Evolutionary conservation across 1,140 invertebrate genomes (phyloP), one percentile per base, ranked within the genome.

Genomic region (Drepana arcuata): DNA sequence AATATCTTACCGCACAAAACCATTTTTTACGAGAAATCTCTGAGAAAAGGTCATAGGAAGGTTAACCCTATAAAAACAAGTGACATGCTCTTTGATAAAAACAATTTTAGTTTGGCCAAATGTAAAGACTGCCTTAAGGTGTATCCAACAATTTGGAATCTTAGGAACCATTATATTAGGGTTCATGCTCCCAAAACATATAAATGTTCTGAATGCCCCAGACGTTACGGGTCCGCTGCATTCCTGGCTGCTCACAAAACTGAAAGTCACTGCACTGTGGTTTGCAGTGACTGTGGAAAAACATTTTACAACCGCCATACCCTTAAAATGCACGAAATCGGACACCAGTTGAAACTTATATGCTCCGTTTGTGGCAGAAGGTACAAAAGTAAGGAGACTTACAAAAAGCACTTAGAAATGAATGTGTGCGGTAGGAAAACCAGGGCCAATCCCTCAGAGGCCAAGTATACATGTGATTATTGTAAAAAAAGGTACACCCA

Each of bases 401-500:
- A 45, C 36, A 74, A 69, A 36, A 70, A 70, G 27, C 75, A 80
- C 35, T 65, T 65, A 16, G 57, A 77, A n/a, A 28, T 64, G n/a
- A 68, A 79, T 48, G 52, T 79, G 7, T 79, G 74, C 28, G 43
- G 54, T 2, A 58, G 66, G 24, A 48, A 61, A 34, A 56, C 55
- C 4, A 57, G 70, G 36, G 65, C 66, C 0, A 50, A 47, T n/a
- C 66, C 58, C 2, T 47, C 56, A 1, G 34, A 69, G 45, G 72
- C 63, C 2, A 74, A 69, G 25, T 73, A 50, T 21, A 71, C 65
- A 14, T 79, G 74, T 44, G 74, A 79, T 55, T 71, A 74, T 46
- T 80, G 75, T 34, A 59, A 70, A 18, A 80, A 80, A 30, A 72
- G 63, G 32, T 80, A 75, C 25, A 72, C 73, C 1, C 70, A 77